Conservation (phyloP, 2,113 vertebrate genomes). For the Lepus timidus region DNA sequence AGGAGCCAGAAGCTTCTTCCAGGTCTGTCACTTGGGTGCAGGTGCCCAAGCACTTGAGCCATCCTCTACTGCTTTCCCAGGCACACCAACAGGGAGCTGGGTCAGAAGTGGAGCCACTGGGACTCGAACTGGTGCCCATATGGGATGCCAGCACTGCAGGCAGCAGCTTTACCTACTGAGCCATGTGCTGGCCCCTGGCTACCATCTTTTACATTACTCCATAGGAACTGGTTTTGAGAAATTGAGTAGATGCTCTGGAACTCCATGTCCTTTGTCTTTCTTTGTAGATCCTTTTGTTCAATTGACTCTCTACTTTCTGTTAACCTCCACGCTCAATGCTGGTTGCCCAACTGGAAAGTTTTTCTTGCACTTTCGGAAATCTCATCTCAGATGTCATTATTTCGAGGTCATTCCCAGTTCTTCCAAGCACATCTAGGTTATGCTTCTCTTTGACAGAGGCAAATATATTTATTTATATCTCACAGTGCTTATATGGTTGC, state of each 20-base stretch:
- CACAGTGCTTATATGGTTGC: neutral
- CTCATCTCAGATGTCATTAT: neutral
- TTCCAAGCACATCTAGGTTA: neutral
- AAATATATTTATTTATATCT: neutral
- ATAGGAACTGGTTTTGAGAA: neutral
- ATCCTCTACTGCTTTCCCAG: no score
- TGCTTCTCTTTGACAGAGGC: neutral
- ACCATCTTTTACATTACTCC: slow-evolving; percentile 2
- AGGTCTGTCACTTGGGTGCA: no score
- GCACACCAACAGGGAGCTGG: no score
- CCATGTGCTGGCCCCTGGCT: no score
- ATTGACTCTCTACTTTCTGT: neutral
- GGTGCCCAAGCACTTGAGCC: no score
- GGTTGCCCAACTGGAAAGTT: no score
- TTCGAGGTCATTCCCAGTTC: neutral
- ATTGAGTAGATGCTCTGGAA: neutral
- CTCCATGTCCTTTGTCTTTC: neutral
- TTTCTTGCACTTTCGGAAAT: no score
- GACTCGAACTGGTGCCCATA: no score
- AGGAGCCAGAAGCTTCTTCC: no score
- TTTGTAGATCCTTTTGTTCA: neutral
- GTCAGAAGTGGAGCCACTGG: no score
- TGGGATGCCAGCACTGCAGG: no score
- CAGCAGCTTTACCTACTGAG: no score
- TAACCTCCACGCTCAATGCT: neutral